Evolutionary conservation across 2,888 invertebrate genomes (phyloP).

Genomic region (Acleris cristana): DNA sequence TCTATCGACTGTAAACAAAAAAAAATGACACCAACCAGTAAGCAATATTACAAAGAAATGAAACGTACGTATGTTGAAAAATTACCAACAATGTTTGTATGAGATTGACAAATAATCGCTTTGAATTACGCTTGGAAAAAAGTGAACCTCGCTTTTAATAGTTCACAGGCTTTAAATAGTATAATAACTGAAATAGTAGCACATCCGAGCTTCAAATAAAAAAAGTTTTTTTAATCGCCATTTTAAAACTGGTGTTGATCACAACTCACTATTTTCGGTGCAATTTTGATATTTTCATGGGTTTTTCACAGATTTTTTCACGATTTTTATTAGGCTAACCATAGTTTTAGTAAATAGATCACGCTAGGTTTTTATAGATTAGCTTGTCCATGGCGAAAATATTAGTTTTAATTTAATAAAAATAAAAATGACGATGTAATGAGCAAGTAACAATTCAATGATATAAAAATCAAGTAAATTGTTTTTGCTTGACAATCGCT

Average conservation of each 20-base stretch:
- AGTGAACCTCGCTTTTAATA: slow-evolving; percentile 22
- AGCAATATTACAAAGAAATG: neutral
- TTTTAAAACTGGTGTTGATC: slow-evolving; percentile 27
- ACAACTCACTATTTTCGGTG: slow-evolving; percentile 21
- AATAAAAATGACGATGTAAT: neutral
- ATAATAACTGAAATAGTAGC: slow-evolving; percentile 18
- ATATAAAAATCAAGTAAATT: neutral
- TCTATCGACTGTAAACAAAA: too few relatives aligned
- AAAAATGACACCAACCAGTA: neutral
- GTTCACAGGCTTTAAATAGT: slow-evolving; percentile 23
- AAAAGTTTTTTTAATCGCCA: slow-evolving; percentile 18
- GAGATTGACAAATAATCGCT: slow-evolving; percentile 3
- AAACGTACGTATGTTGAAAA: neutral
- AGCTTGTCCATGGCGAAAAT: slow-evolving; percentile 9
- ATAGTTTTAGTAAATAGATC: slow-evolving; percentile 24
- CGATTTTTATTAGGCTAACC: slow-evolving; percentile 21
- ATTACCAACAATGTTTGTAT: neutral
- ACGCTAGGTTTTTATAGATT: slow-evolving; percentile 21
- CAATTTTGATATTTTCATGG: slow-evolving; percentile 29
- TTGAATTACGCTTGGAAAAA: slow-evolving; percentile 12
- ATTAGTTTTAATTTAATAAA: neutral
- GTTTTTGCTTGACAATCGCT: too few relatives aligned
- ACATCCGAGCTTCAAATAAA: slow-evolving; percentile 20
- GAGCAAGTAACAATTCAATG: neutral
- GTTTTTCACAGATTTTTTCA: slow-evolving; percentile 15